phyloP scores from a whole-genome alignment of 2,888 invertebrate genomes.

The Nebria salina region DNA sequence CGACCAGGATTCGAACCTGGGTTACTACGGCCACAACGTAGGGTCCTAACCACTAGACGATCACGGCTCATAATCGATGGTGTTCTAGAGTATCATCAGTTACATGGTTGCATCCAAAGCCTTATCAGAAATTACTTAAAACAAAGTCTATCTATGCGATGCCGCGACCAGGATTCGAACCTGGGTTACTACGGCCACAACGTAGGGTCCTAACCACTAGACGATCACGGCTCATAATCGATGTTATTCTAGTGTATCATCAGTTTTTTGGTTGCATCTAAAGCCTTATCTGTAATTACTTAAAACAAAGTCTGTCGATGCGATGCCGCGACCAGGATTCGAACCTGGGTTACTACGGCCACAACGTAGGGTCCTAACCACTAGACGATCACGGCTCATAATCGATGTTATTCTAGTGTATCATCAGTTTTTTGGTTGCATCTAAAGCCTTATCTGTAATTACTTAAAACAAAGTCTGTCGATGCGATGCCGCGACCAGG shows the following conservation, averaged over 20 bases:
- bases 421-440: too few species aligned
- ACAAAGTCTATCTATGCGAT: not conserved
- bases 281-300: too few species aligned
- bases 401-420: too few species aligned
- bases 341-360: not conserved
- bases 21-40: not conserved
- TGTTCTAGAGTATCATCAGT: too few species aligned
- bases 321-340: not conserved
- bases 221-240: not conserved
- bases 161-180: not conserved
- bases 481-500: not conserved
- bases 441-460: too few species aligned
- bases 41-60: constrained; percentile 1
- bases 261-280: too few species aligned
- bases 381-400: not conserved
- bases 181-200: not conserved
- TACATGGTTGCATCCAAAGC: too few species aligned
- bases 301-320: too few species aligned
- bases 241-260: too few species aligned
- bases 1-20: not conserved
- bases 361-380: not conserved
- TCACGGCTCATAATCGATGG: not conserved
- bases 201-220: not conserved
- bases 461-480: too few species aligned
- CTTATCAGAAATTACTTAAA: too few species aligned